These are phyloP conservation scores for Drepana falcataria DNA, from an alignment of 2,888 invertebrate genomes.

Conservation along the genomic window DNA sequence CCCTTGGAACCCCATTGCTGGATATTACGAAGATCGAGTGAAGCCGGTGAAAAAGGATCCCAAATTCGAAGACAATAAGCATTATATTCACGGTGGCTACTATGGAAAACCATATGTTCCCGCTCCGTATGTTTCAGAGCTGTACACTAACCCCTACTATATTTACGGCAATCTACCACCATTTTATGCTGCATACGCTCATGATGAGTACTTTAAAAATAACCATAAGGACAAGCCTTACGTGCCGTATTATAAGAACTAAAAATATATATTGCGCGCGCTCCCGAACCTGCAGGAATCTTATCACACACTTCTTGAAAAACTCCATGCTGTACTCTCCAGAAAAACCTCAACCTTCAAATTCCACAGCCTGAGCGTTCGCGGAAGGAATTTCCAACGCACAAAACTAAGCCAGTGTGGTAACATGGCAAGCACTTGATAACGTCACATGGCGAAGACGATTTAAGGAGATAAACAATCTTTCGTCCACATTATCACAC, in stretches of 20 bases:
- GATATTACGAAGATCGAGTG: conserved; percentile 28
- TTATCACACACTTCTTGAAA: too few species aligned
- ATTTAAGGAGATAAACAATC: too few species aligned
- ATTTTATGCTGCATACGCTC: conserved; percentile 15
- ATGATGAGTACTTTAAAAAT: conserved; percentile 34
- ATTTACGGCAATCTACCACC: conserved; percentile 25
- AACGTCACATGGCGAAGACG: too few species aligned
- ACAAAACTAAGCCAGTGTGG: too few species aligned
- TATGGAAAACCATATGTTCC: conserved; percentile 27
- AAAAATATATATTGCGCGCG: background rate
- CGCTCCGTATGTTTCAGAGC: conserved; percentile 25
- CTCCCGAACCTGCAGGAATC: too few species aligned
- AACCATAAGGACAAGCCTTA: conserved; percentile 31
- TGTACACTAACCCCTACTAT: conserved; percentile 41
- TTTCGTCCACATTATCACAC: too few species aligned
- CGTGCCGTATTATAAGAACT: conserved; percentile 20
- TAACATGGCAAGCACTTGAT: too few species aligned
- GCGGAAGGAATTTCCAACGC: too few species aligned
- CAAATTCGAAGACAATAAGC: conserved; percentile 37
- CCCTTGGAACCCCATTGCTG: conserved; percentile 33
- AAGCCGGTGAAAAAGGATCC: conserved; percentile 38
- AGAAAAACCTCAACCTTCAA: too few species aligned
- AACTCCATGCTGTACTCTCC: too few species aligned
- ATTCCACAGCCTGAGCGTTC: too few species aligned
- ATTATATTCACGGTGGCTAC: conserved; percentile 19